Evolutionary conservation across 2,888 invertebrate species (phyloP), one percentile per base, ranked within the genome.

Genomic region (Calameuta idolon): DNA sequence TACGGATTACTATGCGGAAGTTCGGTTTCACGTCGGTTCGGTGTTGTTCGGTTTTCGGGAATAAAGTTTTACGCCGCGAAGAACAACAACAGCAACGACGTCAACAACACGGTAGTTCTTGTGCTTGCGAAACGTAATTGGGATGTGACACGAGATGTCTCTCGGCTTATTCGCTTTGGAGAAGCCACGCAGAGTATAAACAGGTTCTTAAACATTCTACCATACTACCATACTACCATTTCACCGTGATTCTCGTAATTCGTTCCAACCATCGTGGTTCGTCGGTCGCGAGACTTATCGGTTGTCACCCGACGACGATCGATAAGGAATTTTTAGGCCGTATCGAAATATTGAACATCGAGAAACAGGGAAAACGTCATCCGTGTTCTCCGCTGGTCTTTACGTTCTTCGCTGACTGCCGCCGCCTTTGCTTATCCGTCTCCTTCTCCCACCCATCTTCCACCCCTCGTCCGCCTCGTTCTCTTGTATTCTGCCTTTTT

Each of bases 391-490:
- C 5, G 40, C 15, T 40, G 40, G 40, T 40, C 40, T 5, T 5
- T 15, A 40, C 40, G 40, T 15, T 40, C 40, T 12, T 40, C 40
- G 15, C 15, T 40, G 40, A 15, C 40, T 40, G 40, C 40, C 40
- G 15, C 40, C 40, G 40, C 15, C 40, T 40, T 5, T 15, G 40
- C 15, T 40, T 40, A 15, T 40, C 40, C 15, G 15, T 35, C 35
- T 15, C 40, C 40, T 40, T 5, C 40, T 40, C 40, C 4, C 15
- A 40, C 40, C 40, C 40, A 40, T 5, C 40, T 40, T 40, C 40
- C 15, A 87, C 83, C 84, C 85, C 86, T 85, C 88, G 85, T 85
- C 87, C 83, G 83, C 84, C 84, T 80, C 81, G 77, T 80, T 80
- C 33, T 83, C 80, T 75, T 73, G 71, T 69, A 71, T 74, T 37